phyloP scores from a whole-genome alignment of 2,113 vertebrate species.

The Gorsachius goisagi region DNA sequence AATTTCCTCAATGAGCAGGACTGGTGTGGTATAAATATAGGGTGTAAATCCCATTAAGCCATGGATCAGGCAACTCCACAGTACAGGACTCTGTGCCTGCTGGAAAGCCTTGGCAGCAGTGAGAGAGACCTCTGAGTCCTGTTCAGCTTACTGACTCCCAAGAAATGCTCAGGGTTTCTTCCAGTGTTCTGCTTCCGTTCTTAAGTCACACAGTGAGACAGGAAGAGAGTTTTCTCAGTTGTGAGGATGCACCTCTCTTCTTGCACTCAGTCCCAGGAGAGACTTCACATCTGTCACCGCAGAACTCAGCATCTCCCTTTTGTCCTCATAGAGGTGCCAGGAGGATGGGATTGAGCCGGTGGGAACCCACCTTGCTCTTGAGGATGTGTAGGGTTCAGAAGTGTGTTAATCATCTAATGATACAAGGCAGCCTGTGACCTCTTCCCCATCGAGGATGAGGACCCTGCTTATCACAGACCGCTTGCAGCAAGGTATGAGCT shows the following conservation, averaged over 20 bases:
- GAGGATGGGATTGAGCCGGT: background rate
- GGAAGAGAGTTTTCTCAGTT: background rate
- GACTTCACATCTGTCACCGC: background rate
- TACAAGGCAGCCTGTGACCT: background rate
- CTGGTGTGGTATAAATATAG: background rate
- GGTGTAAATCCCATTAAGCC: background rate
- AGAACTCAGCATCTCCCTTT: background rate
- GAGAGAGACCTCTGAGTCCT: background rate
- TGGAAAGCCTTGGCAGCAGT: background rate
- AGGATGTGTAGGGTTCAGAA: background rate
- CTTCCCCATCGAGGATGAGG: background rate
- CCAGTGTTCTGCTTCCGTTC: background rate
- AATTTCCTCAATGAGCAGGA: background rate
- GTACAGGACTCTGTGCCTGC: background rate
- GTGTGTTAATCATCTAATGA: background rate
- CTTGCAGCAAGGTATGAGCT: background rate
- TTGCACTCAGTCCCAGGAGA: background rate
- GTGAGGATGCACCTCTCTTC: background rate
- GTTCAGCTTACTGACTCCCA: accelerated
- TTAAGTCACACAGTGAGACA: background rate
- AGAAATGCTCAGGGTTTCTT: background rate
- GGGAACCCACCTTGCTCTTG: background rate
- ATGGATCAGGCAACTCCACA: background rate
- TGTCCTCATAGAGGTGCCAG: background rate
- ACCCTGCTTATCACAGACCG: background rate